Evolutionary conservation across 2,888 invertebrate genomes (phyloP).

Genomic region (Thymelicus sylvestris): DNA sequence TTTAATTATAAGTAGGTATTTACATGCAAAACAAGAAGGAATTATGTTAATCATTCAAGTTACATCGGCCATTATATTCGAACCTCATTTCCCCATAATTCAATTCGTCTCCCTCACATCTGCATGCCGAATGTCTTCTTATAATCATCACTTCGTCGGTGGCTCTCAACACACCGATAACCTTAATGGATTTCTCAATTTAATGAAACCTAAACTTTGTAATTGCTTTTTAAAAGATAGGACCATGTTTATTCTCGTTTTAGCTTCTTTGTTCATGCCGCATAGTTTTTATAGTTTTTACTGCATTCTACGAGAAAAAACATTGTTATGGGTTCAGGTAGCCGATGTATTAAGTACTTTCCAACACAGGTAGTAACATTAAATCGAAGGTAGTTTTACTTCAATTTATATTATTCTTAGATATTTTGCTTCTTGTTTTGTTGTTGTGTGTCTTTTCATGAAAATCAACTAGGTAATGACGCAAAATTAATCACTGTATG

Average conservation of each 20-base stretch:
- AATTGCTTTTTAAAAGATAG: constrained; percentile 77
- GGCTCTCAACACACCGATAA: constrained; percentile 75
- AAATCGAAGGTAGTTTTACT: no score
- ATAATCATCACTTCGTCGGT: constrained; percentile 75
- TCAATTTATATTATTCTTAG: no score
- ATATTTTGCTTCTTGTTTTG: no score
- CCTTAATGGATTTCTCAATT: constrained; percentile 80
- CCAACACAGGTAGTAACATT: not conserved
- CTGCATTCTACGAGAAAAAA: constrained; percentile 11
- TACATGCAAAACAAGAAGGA: not conserved
- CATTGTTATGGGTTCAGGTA: constrained; percentile 20
- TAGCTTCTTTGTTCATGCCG: constrained; percentile 37
- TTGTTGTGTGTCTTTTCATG: no score
- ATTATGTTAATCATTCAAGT: constrained; percentile 3
- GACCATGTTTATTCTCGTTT: constrained; percentile 54
- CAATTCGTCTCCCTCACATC: constrained; percentile 76
- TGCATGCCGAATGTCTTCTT: constrained; percentile 78
- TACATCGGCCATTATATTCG: constrained; percentile 60
- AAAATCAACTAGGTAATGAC: no score
- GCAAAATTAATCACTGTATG: no score
- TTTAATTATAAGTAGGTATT: not conserved
- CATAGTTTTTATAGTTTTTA: constrained; percentile 35
- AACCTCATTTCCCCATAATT: constrained; percentile 77
- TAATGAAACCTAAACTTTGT: constrained; percentile 74
- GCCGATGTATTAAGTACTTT: constrained; percentile 40